A percentile compares a stretch with the other conserved stretches of the same genome.
Evolutionary conservation across 2,888 invertebrate genomes (phyloP).

Genomic region (Yponomeuta malinellus): DNA sequence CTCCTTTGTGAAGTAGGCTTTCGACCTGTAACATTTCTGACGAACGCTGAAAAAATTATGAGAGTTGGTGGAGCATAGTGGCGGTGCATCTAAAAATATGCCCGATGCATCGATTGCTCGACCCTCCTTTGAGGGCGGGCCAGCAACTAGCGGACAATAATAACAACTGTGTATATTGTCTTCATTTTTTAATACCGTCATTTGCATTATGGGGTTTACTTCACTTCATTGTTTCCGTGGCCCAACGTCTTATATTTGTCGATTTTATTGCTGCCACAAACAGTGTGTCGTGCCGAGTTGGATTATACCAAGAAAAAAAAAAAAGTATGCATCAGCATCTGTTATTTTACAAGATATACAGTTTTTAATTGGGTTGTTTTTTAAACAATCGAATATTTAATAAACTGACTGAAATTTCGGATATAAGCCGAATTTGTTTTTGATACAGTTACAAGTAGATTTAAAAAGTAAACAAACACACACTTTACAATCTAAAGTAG

Average conservation of each 20-base stretch:
- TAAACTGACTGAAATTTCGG: too few relatives aligned
- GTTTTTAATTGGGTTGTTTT: too few relatives aligned
- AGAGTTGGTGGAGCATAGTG: constrained; percentile 29
- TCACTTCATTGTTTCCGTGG: not conserved
- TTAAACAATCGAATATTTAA: too few relatives aligned
- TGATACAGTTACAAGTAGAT: not conserved
- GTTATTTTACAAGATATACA: too few relatives aligned
- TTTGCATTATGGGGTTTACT: not conserved
- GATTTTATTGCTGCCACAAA: not conserved
- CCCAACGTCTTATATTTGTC: not conserved
- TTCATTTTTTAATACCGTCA: not conserved
- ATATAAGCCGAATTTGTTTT: too few relatives aligned
- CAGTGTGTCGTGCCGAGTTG: not conserved
- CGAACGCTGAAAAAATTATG: constrained; percentile 56
- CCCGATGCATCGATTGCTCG: constrained; percentile 42
- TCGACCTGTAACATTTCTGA: constrained; percentile 17
- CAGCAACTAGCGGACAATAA: not conserved
- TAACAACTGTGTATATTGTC: not conserved
- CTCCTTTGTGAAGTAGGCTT: not conserved
- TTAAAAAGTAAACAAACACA: not conserved
- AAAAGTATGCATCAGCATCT: too few relatives aligned
- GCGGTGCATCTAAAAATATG: constrained; percentile 57
- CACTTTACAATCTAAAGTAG: not conserved
- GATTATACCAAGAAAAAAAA: too few relatives aligned
- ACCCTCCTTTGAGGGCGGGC: constrained; percentile 26